A percentile compares a stretch with the other conserved stretches of the same genome.
Evolutionary conservation across 2,888 invertebrate genomes (phyloP).

Genomic region (Eristalis pertinax): DNA sequence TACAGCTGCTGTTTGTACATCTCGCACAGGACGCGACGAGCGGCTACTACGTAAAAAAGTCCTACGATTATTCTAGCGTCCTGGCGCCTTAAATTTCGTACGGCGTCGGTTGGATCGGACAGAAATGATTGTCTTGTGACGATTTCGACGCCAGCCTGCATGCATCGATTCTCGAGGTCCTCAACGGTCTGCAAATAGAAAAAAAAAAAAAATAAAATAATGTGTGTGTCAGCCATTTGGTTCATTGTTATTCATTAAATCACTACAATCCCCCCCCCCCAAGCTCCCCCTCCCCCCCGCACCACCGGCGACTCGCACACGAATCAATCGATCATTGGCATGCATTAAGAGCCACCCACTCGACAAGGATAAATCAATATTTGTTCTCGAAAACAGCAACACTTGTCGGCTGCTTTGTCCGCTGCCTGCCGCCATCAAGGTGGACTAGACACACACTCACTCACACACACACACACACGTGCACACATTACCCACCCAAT

Average conservation of each 20-base stretch:
- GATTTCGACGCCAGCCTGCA: constrained; percentile 95
- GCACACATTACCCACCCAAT: constrained; percentile 24
- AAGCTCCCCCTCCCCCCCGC: background rate
- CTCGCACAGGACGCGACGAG: constrained; percentile 97
- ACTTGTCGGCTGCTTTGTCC: constrained; percentile 3
- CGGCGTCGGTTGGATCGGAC: constrained; percentile 98
- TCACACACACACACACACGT: background rate
- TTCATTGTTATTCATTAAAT: constrained; percentile 5
- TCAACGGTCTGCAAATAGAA: constrained; percentile 91
- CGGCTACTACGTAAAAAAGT: constrained; percentile 98
- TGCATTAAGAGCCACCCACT: background rate
- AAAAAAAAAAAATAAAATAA: constrained; percentile 72
- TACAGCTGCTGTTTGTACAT: constrained; percentile 96
- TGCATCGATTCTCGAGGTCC: constrained; percentile 96
- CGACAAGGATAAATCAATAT: constrained; percentile 8
- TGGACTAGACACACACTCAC: background rate
- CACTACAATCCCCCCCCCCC: background rate
- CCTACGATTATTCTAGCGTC: constrained; percentile 99
- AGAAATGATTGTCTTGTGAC: constrained; percentile 98
- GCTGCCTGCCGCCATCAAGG: background rate
- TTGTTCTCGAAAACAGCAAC: constrained; percentile 6
- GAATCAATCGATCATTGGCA: background rate
- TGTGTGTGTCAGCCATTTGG: background rate
- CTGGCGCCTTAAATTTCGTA: constrained; percentile 95
- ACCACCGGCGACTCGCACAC: no score